These are phyloP conservation scores for Sitobion miscanthi DNA, from an alignment of 1,140 invertebrate genomes.

Conservation along the genomic window DNA sequence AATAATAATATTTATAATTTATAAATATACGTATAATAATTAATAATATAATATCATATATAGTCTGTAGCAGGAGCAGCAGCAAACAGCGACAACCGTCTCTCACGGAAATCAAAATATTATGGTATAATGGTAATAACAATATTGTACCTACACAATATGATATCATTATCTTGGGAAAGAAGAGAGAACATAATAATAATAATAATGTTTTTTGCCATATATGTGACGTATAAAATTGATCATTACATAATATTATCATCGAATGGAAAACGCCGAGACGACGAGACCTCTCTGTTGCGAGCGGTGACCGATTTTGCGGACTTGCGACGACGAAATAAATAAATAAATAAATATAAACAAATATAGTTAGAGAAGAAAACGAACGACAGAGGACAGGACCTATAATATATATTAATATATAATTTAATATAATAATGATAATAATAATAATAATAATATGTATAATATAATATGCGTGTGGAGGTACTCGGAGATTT, in stretches of 20 bases:
- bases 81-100: too few species aligned
- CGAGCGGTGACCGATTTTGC: too few species aligned
- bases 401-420: not conserved
- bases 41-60: not conserved
- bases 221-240: too few species aligned
- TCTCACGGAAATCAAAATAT: too few species aligned
- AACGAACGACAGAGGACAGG: not conserved
- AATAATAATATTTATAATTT: not conserved
- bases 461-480: not conserved
- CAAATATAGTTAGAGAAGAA: not conserved
- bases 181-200: too few species aligned
- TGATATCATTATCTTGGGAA: too few species aligned
- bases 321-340: too few species aligned
- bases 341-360: not conserved
- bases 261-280: not conserved
- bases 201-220: too few species aligned
- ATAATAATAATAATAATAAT: not conserved
- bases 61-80: too few species aligned
- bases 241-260: too few species aligned
- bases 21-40: not conserved
- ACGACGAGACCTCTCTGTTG: not conserved
- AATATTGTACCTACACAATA: not conserved
- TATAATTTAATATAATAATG: not conserved
- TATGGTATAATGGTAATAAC: too few species aligned
- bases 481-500: not conserved